Evolutionary conservation across 2,797 vertebrate species (phyloP), one percentile per base, ranked within the genome.

Genomic region (Silurus lanzhouensis): DNA sequence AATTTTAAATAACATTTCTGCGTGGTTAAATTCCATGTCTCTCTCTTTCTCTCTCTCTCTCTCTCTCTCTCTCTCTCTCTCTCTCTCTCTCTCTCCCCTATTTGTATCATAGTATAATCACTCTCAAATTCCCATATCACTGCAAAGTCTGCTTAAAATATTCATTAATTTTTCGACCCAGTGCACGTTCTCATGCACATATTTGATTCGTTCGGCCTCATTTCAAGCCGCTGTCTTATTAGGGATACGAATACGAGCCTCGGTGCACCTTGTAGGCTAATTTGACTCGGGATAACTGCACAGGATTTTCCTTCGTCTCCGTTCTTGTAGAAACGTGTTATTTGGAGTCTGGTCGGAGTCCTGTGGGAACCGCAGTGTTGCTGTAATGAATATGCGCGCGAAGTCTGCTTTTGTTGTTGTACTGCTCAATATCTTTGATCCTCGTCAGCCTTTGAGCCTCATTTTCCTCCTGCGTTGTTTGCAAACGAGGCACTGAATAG

Each of bases 171-270:
- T 74, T 15, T 10, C 70, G 58, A n/a, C 20, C 17, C 44, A 5
- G 4, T 13, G 3, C 20, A 1, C 46, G 58, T 25, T 14, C 27
- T 20, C 81, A 52, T 84, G 81, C 81, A 80, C 80, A 71, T 27
- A 89, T 87, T 85, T 87, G 48, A 52, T 25, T 71, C 63, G 80
- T 68, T 84, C 70, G 85, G 82, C 82, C 81, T 87, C 84, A 87
- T 88, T 87, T 87, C 25, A 61, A 12, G 27, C 10, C 2, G 70
- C 57, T 78, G 74, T 57, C 46, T 78, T 55, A 77, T 60, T 86
- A 75, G 61, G 38, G 25, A 38, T 25, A 61, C 38, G 57, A 78
- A 83, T 31, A 38, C 55, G 68, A 83, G 64, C 17, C 15, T 58
- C 25, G 2, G 52, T 27, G 72, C 7, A 76, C 6, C 31, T 22